Conservation (phyloP, 2,113 vertebrate genomes). For the Prunella himalayana region DNA sequence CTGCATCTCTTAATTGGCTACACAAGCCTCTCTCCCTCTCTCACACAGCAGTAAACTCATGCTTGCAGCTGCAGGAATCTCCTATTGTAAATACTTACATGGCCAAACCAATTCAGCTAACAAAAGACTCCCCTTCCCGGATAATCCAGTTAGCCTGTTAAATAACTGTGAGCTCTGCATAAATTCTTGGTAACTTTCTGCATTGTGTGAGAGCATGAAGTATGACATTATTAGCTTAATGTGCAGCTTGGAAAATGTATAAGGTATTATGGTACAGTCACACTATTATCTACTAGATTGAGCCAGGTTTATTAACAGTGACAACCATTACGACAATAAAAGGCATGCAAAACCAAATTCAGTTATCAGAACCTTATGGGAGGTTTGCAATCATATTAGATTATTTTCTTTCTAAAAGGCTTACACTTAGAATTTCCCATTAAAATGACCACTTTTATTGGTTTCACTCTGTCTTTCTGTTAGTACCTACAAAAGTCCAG, state of each 20-base stretch:
- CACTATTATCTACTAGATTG: neutral
- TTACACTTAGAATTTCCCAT: neutral
- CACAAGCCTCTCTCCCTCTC: neutral
- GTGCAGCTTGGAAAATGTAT: neutral
- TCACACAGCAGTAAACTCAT: neutral
- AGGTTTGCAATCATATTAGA: neutral
- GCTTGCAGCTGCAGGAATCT: neutral
- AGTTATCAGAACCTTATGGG: neutral
- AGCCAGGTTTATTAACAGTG: slow-evolving; percentile 31
- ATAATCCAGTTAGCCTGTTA: slow-evolving; percentile 45
- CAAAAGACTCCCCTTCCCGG: neutral
- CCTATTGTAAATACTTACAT: neutral
- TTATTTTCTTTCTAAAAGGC: neutral
- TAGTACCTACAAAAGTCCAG: neutral
- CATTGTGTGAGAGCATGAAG: neutral
- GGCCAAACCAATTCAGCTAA: neutral
- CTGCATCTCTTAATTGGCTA: neutral
- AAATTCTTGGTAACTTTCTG: neutral
- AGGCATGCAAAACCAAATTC: neutral
- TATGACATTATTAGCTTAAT: neutral
- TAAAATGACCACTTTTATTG: neutral
- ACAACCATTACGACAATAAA: neutral
- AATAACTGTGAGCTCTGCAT: neutral
- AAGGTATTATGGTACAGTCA: neutral
- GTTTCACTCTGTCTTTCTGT: neutral